A percentile compares a stretch with the other conserved stretches of the same genome.
These are phyloP conservation scores for Euthynnus affinis DNA, from an alignment of 2,797 vertebrate species.

Conservation along the genomic window DNA sequence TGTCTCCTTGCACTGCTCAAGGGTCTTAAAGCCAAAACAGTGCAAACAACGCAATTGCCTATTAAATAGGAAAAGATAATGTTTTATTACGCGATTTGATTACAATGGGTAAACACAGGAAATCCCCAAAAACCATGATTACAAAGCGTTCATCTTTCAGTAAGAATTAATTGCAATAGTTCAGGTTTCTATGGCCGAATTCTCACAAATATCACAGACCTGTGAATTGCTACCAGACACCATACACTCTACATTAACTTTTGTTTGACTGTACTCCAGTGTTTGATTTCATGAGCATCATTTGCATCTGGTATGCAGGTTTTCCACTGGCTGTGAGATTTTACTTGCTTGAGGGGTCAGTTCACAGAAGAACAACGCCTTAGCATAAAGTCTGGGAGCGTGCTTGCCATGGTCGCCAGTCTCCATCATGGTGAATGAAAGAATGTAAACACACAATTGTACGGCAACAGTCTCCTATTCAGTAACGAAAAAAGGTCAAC, in stretches of 20 bases:
- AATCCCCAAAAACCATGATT: constrained; percentile 43
- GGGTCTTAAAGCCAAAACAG: constrained; percentile 28
- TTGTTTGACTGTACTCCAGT: background rate
- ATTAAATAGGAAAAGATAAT: constrained; percentile 35
- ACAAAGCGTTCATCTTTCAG: constrained; percentile 44
- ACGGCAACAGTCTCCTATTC: too few relatives aligned
- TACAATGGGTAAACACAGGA: constrained; percentile 42
- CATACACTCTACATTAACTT: constrained; percentile 6
- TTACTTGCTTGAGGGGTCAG: background rate
- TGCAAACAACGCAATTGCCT: constrained; percentile 29
- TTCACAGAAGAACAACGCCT: too few relatives aligned
- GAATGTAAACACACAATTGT: too few relatives aligned
- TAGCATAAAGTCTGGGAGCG: too few relatives aligned
- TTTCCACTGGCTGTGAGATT: background rate
- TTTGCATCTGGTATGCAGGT: background rate
- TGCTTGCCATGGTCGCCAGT: too few relatives aligned
- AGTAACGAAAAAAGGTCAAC: too few relatives aligned
- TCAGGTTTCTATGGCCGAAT: background rate
- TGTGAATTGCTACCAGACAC: constrained; percentile 11
- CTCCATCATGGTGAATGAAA: too few relatives aligned
- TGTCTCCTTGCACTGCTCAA: constrained; percentile 14
- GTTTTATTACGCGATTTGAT: constrained; percentile 39
- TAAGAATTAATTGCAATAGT: constrained; percentile 22
- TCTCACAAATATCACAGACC: constrained; percentile 44
- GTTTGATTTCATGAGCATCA: constrained; percentile 30